phyloP scores from a whole-genome alignment of 2,888 invertebrate species.

The Scaptomyza parva region DNA sequence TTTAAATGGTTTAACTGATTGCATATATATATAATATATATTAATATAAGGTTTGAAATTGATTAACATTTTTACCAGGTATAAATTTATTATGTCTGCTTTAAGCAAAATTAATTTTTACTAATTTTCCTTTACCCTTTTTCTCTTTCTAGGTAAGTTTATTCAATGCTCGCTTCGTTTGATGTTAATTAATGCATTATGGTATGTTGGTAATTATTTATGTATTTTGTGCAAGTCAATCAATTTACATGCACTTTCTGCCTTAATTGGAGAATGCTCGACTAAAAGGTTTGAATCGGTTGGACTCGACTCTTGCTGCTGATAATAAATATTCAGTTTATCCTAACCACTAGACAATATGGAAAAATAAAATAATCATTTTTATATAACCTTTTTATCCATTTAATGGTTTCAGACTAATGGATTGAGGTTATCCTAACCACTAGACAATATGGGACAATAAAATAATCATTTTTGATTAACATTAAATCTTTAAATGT shows the following conservation, averaged over 20 bases:
- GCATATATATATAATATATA: slow-evolving; percentile 6
- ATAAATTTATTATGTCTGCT: background rate
- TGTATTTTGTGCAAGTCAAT: background rate
- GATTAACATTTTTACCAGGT: slow-evolving; percentile 4
- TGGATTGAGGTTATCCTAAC: too few relatives aligned
- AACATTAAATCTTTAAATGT: too few relatives aligned
- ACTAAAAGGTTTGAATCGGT: too few relatives aligned
- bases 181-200: slow-evolving; percentile 39
- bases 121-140: slow-evolving; percentile 11
- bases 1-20: slow-evolving; percentile 32
- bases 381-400: too few relatives aligned
- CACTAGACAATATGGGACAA: too few relatives aligned
- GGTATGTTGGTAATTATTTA: slow-evolving; percentile 54
- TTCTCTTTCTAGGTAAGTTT: slow-evolving; percentile 71
- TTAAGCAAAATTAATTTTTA: slow-evolving; percentile 2
- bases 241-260: background rate
- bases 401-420: too few relatives aligned
- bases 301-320: too few relatives aligned
- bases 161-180: slow-evolving; percentile 17
- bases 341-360: background rate
- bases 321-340: background rate
- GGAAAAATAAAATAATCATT: background rate
- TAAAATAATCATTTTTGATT: too few relatives aligned
- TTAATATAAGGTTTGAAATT: slow-evolving; percentile 19
- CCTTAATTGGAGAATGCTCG: background rate